Evolutionary conservation across 1,140 invertebrate species (phyloP), one percentile per base, ranked within the genome.

Genomic region (Heliconius melpomene): DNA sequence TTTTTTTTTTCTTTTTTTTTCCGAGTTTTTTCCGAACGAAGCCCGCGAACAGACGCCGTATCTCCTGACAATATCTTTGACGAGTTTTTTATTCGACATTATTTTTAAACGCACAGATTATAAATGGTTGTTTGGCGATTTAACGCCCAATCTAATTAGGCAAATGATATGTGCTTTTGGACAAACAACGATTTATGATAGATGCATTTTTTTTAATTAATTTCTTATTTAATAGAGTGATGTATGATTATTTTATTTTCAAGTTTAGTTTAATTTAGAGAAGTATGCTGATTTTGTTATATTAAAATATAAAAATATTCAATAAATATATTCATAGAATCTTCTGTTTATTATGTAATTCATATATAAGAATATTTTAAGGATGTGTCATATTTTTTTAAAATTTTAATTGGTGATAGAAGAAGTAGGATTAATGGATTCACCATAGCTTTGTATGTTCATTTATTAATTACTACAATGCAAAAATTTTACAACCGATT

Each of bases 91-190:
- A 93, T 92, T 82, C 88, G 80, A 89, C 88, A 92, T 94, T 93
- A 93, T 94, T 94, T 93, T 94, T 92, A 93, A 93, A 92, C 90
- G 91, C 91, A 92, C 93, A 90, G 91, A 93, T 94, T 93, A 93
- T 94, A 94, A 93, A 94, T 93, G 93, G 88, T 89, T 90, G 91
- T 93, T 93, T 92, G 88, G 91, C 93, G 93, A 94, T 94, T 94
- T 94, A 94, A 94, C 93, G 93, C 93, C 91, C 93, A 93, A 93
- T 94, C 91, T 93, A 93, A 94, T 94, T 94, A 94, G 90, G 90
- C 87, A 94, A 93, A 94, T 93, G 93, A 94, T 94, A 94, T 94
- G 93, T 94, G 92, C 91, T 72, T 94, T 94, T 93, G 82, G 84
- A 82, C 81, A 79, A 83, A 86, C 84, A 87, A 86, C 80, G 83